Evolutionary conservation across 2,797 vertebrate genomes (phyloP), one percentile per base, ranked within the genome.

Genomic region (Hipposideros larvatus): DNA sequence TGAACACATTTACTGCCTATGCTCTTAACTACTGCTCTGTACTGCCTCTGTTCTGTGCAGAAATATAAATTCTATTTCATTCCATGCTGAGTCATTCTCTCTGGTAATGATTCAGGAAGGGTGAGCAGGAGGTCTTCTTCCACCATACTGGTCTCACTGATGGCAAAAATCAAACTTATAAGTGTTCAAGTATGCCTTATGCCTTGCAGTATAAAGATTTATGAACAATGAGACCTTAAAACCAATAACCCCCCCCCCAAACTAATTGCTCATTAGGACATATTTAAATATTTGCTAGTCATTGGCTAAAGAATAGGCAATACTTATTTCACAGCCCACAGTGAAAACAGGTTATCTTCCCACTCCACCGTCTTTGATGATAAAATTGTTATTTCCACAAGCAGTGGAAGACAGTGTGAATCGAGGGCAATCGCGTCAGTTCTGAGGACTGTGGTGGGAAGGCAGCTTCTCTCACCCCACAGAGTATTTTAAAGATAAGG

Each of bases 291-390:
- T 85, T 96, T 94, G 57, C 43, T 87, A 37, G 18, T 66, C 37
- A 66, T 59, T 90, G 79, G 63, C 48, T 92, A 37, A 78, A 92
- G 46, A 92, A 86, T 43, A 93, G 34, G 21, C n/a, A 80, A 63
- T 41, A 21, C 4, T 85, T 84, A 80, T 53, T 77, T 92, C 59
- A 86, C 77, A 92, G 95, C 48, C 78, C 55, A 48, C 82, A 84
- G 65, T 87, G 48, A 88, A 91, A 87, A 92, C 19, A n/a, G 80
- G 92, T 95, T 92, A 92, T 88, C 68, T 79, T 90, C 77, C 78
- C 68, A 91, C 48, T 91, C 28, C 48, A 59, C 63, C 53, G 3
- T 84, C 88, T 96, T 90, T 94, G 59, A 94, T 96, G 87, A 94
- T 88, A 91, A 95, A 82, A 66, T 65, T 61, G 34, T 89, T 86